Base-by-base conservation (phyloP, 2,888 invertebrate species). In the Lysandra coridon region DNA sequence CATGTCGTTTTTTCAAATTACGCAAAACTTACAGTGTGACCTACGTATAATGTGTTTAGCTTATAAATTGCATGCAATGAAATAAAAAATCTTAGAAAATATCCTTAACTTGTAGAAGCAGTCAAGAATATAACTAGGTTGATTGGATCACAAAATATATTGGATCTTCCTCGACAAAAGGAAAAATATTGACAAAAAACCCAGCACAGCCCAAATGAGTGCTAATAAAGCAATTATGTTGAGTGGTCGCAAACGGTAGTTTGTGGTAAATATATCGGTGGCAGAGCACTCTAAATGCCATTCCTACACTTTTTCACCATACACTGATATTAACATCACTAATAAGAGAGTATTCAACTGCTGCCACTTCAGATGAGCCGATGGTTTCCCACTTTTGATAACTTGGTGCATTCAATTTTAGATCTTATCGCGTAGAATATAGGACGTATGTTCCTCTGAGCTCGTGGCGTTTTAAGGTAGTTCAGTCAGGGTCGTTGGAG, bases 251-350 rank as follows among this genome's bases (percentile, higher is more conserved):
- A 88, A 87, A 85, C 82, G 84, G 81, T 83, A 87, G 89, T 92
- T 90, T 91, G 85, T 85, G 84, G 85, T 90, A 93, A 93, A 93
- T 93, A 93, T 93, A 93, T 93, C 93, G 90, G 91, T 93, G 87
- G 89, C 91, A 83, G 83, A 85, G 84, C 86, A 93, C 92, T 93
- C 89, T 89, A 92, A 91, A 91, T 91, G 86, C 90, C 89, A 89
- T 89, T 87, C 86, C 84, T 76, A 83, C 82, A 85, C 87, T 89
- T 88, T 91, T 89, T 88, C 84, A 87, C 86, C 84, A 88, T 89
- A 91, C 87, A 89, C 88, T 87, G 89, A 92, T 92, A 93, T 93
- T 93, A 90, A 89, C 93, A 93, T 93, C 83, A 83, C 87, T 92
- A 93, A 93, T 92, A 91, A 91, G 88, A 85, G 84, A 80, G 84